Base-by-base conservation (phyloP, 2,888 invertebrate genomes). In the Drosophila colorata region DNA sequence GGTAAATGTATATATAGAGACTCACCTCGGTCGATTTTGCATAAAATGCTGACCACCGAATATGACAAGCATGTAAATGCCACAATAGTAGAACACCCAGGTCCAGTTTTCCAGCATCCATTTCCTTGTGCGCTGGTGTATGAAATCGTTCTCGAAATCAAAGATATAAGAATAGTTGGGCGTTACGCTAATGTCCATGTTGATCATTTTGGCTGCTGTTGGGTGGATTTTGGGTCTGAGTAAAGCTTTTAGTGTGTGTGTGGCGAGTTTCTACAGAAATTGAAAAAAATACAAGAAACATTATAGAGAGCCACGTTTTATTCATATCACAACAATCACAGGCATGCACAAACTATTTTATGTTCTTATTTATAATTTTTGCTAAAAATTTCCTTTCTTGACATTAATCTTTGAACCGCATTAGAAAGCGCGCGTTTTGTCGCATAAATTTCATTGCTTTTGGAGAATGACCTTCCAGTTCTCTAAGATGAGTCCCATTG, bases 41-140 rank as follows among this genome's bases (percentile, higher is more conserved):
- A 99, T 99, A 91, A 96, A 96, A 90, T 96, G 95, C 92, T 98
- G 98, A 47, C 98, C 98, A 74, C 96, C 96, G 92, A 98, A 99
- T 89, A 99, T 97, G 73, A 98, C 94, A 73, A 97, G 94, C 95
- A 99, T 97, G 92, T 99, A 99, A 78, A 96, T 94, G 76, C 97
- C 97, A 76, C 96, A 95, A 59, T 93, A 94, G 80, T 98, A 97
- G 93, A 98, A 97, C 59, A 97, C 97, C 91, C 96, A 95, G 63
- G 97, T 97, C 99, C 99, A 99, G 93, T 99, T 97, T 89, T 97
- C 95, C 80, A 96, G 95, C 98, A 99, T 99, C 98, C 98, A 99
- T 93, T 95, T 95, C 91, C 96, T 95, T 85, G 97, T 97, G 84
- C 96, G 95, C 88, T 96, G 95, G 91, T 98, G 97, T 90, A 97